Conservation (phyloP, 2,113 vertebrate genomes). For the Cephalopholis sonnerati region DNA sequence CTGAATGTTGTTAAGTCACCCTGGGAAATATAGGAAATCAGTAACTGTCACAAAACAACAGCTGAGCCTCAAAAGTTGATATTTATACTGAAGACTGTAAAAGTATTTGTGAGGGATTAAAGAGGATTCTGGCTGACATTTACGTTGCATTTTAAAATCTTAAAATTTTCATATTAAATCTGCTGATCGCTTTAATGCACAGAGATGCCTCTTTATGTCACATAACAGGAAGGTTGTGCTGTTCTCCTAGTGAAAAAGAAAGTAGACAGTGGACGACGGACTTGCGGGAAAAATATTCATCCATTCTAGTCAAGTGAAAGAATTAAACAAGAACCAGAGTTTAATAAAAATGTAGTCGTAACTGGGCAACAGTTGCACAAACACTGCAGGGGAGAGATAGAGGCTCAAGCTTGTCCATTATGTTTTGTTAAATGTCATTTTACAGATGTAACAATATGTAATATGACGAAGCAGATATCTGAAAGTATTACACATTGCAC, state of each 20-base stretch:
- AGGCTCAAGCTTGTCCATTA: neutral
- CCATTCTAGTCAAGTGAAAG: neutral
- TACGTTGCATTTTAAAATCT: no score
- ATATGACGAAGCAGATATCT: neutral
- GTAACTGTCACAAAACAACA: neutral
- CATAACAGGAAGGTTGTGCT: neutral
- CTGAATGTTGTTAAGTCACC: neutral
- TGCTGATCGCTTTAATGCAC: neutral
- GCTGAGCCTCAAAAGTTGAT: no score
- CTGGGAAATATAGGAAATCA: neutral
- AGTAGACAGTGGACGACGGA: neutral
- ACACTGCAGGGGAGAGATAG: neutral
- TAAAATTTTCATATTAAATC: no score
- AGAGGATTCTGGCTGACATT: no score
- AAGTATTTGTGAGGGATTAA: no score
- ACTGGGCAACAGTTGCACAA: neutral
- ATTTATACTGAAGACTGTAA: no score
- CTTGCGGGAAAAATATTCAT: neutral
- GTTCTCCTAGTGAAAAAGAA: neutral
- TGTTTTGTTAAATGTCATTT: no score
- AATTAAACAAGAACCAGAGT: neutral
- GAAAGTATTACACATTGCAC: neutral
- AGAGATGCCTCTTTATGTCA: neutral
- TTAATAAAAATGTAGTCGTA: neutral
- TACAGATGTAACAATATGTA: neutral